Conservation (phyloP, 2,113 vertebrate genomes). For the Ceyx melanurus region DNA sequence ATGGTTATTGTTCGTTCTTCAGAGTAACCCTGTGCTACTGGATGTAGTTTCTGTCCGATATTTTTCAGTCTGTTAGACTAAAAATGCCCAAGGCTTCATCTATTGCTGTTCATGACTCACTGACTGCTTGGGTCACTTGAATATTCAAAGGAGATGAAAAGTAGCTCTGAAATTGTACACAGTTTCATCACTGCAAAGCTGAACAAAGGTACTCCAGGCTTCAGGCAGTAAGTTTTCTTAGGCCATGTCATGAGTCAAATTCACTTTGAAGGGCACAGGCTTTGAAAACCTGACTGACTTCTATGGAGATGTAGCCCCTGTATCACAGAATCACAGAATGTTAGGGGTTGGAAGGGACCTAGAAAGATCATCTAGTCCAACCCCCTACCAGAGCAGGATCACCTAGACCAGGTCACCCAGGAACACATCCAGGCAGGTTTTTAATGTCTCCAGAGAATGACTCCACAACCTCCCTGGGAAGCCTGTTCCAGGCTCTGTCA, state of each 20-base stretch:
- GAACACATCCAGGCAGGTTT: no score
- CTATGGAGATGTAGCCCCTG: neutral
- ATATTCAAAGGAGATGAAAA: neutral
- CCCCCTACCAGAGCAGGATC: no score
- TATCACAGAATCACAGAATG: neutral
- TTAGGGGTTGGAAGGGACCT: no score
- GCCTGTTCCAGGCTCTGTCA: no score
- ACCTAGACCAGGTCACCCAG: no score
- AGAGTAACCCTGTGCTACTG: neutral
- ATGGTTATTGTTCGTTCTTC: neutral
- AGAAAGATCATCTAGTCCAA: no score
- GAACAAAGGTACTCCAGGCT: neutral
- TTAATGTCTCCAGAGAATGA: no score
- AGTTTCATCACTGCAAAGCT: neutral
- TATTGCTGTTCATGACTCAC: neutral
- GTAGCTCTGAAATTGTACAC: neutral
- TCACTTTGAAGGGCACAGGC: neutral
- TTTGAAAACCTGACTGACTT: neutral
- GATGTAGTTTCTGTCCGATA: neutral
- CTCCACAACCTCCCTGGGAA: no score
- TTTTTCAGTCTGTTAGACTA: neutral
- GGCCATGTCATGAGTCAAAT: neutral
- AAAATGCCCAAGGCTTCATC: neutral
- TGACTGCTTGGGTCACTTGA: neutral
- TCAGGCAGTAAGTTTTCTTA: neutral